Base-by-base conservation (phyloP, 37 sponge, comb jelly and placozoan genomes). In the Corticium candelabrum region DNA sequence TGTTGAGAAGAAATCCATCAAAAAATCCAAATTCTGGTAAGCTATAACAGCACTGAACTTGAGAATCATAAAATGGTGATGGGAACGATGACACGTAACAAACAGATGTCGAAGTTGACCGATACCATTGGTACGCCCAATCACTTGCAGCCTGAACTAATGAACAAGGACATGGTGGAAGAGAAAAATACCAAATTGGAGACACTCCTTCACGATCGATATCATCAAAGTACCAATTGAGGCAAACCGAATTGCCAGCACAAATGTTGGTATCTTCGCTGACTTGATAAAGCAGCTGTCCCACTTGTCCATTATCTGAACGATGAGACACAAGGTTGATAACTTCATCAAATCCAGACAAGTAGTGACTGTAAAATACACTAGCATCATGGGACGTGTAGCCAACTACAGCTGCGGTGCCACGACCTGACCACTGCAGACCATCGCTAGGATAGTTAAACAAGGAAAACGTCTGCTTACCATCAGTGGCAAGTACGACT, bases 401-500 rank as follows among this genome's bases (percentile, higher is more conserved):
- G 1, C 90, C 90, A 2, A 90, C 72, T 5, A 74, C 81, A 0
- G 90, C 79, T 34, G 74, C 74, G 37, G 37, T 21, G 33, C 36
- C 37, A 37, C 32, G 35, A 0, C 82, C 75, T 38, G 82, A 50
- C 92, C 92, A 91, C n/a, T 82, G 41, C 79, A 91, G 38, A 57
- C 56, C 5, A 5, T 83, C 76, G 40, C 88, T 82, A 73, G 84
- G 84, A 76, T 91, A 91, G 15, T 82, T 85, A 77, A 80, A 91
- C 67, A 91, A 71, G 7, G 81, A 41, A 57, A 69, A 91, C 1
- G 85, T 75, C 68, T 82, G 79, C 29, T 5, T 37, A 0, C 79
- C 83, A 68, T 91, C 86, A 31, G 92, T 87, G 21, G 87, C 74
- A 11, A 91, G 75, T 36, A 85, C 75, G 37, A 82, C 88, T 76